Evolutionary conservation across 2,888 invertebrate species (phyloP).

Genomic region (Drosophila ustulata): DNA sequence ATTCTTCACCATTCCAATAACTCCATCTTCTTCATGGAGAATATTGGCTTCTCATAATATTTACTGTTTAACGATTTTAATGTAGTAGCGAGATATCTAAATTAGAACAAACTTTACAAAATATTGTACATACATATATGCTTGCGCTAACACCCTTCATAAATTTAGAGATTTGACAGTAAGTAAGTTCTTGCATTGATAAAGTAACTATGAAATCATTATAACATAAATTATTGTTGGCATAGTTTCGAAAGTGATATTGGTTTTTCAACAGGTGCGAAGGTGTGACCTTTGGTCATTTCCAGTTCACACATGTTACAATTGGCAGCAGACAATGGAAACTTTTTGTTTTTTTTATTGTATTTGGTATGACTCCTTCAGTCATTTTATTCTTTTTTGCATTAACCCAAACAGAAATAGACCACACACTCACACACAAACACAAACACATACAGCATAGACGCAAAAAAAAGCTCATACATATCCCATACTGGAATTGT

Average conservation of each 20-base stretch:
- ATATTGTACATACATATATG: no score
- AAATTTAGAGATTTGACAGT: no score
- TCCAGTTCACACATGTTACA: slow-evolving; percentile 29
- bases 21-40: no score
- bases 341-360: slow-evolving; percentile 51
- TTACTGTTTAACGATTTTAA: no score
- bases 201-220: background rate
- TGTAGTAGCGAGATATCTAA: no score
- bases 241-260: background rate
- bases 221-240: slow-evolving; percentile 3
- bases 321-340: slow-evolving; percentile 61
- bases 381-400: slow-evolving; percentile 64
- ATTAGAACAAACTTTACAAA: no score
- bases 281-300: slow-evolving; percentile 21
- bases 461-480: slow-evolving; percentile 32
- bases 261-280: slow-evolving; percentile 43
- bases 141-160: no score
- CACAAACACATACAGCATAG: slow-evolving; percentile 10
- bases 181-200: background rate
- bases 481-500: slow-evolving; percentile 41
- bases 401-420: slow-evolving; percentile 64
- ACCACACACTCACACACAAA: slow-evolving; percentile 20
- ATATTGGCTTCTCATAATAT: no score
- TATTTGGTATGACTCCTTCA: slow-evolving; percentile 39
- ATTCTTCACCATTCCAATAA: no score